Conservation (phyloP, 2,113 vertebrate species). For the Oryzias woworae region DNA sequence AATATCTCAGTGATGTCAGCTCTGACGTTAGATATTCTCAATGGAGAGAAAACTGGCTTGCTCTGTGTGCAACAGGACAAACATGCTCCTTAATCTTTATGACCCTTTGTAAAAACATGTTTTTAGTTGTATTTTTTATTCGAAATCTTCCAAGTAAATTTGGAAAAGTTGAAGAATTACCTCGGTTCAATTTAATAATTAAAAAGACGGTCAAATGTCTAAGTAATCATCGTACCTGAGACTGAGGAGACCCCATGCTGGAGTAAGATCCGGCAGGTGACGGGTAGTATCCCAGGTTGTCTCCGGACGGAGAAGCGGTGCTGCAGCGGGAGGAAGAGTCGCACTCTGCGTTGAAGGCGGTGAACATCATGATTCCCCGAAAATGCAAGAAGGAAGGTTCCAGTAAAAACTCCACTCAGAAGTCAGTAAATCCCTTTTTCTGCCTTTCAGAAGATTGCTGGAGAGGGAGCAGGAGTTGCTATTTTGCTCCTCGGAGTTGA, state of each 20-base stretch:
- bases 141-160: too few relatives aligned
- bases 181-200: too few relatives aligned
- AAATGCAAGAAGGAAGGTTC: conserved; percentile 16
- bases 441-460: conserved; percentile 17
- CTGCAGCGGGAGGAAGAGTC: conserved; percentile 94
- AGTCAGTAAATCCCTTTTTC: conserved; percentile 32
- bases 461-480: background rate
- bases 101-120: background rate
- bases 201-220: too few relatives aligned
- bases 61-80: conserved; percentile 26
- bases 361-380: conserved; percentile 83
- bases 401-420: conserved; percentile 17
- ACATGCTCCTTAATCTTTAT: background rate
- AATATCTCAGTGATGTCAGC: conserved; percentile 87
- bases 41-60: conserved; percentile 71
- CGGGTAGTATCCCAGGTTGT: conserved; percentile 84
- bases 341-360: conserved; percentile 85
- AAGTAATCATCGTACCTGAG: conserved; percentile 78
- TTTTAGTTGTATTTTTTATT: too few relatives aligned
- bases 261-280: conserved; percentile 88
- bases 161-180: too few relatives aligned
- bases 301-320: conserved; percentile 88
- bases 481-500: conserved; percentile 53
- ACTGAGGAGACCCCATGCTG: conserved; percentile 86
- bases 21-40: conserved; percentile 83